Conservation (phyloP, 2,888 invertebrate genomes). For the Plebejus argus region DNA sequence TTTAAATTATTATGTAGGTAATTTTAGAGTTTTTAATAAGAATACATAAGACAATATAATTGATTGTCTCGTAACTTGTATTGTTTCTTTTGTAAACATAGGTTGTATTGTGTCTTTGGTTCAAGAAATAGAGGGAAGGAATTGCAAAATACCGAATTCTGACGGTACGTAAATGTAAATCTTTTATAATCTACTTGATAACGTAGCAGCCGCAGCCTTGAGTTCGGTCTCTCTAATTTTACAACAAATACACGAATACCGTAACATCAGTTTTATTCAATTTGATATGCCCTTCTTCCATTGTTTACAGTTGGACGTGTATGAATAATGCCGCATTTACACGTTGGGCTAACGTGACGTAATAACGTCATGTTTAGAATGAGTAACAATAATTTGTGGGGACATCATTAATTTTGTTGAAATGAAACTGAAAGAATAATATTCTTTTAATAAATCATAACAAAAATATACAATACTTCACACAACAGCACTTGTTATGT, state of each 20-base stretch:
- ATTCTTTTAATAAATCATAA: too few relatives aligned
- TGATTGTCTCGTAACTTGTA: background rate
- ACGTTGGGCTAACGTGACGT: background rate
- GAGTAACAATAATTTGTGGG: background rate
- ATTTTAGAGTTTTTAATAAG: background rate
- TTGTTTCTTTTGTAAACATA: too few relatives aligned
- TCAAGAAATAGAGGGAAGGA: background rate
- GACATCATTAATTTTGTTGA: too few relatives aligned
- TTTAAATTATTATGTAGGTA: background rate
- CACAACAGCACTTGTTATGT: too few relatives aligned
- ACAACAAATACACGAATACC: conserved; percentile 5
- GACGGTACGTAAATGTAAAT: background rate
- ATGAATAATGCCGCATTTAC: conserved; percentile 11
- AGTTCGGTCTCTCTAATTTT: conserved; percentile 9
- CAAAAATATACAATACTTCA: too few relatives aligned
- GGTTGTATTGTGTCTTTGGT: too few relatives aligned
- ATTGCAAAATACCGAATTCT: background rate
- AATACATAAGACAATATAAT: too few relatives aligned
- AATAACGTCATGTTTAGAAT: background rate
- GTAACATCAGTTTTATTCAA: conserved; percentile 9
- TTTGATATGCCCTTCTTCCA: conserved; percentile 9
- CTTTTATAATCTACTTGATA: background rate
- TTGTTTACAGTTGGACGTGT: background rate
- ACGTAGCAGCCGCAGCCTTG: background rate
- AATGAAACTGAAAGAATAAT: too few relatives aligned